Conservation (phyloP, 1,140 invertebrate genomes). For the Pseudobourletiella spinata region DNA sequence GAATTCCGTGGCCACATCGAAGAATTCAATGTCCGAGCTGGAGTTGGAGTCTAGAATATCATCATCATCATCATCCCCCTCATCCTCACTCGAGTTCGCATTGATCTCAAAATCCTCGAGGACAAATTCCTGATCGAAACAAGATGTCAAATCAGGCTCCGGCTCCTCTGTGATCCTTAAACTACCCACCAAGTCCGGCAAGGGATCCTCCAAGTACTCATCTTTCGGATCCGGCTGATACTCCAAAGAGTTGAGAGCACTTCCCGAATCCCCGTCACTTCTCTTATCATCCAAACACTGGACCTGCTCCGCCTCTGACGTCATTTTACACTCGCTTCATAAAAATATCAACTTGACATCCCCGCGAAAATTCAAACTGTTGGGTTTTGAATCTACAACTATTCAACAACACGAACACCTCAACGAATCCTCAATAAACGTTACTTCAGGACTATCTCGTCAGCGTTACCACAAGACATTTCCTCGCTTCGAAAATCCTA, state of each 20-base stretch:
- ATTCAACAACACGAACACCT: neutral
- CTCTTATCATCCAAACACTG: neutral
- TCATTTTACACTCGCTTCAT: neutral
- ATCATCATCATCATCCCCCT: slow-evolving; percentile 11
- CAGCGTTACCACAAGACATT: no score
- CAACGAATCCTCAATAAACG: neutral
- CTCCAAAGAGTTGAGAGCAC: neutral
- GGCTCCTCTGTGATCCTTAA: slow-evolving; percentile 25
- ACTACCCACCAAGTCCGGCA: slow-evolving; percentile 34
- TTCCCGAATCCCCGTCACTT: neutral
- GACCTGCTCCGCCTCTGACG: neutral
- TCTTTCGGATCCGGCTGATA: slow-evolving; percentile 22
- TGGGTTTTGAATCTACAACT: neutral
- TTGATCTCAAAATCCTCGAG: slow-evolving; percentile 36
- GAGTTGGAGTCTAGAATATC: slow-evolving; percentile 12
- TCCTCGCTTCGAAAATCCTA: no score
- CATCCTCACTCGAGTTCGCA: slow-evolving; percentile 26
- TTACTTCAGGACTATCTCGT: no score
- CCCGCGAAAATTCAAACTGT: neutral
- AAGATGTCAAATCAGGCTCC: slow-evolving; percentile 29
- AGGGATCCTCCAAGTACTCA: slow-evolving; percentile 35
- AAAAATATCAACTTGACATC: neutral
- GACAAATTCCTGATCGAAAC: slow-evolving; percentile 29
- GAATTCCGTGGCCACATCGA: slow-evolving; percentile 25
- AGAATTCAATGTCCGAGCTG: slow-evolving; percentile 33